Conservation (phyloP, 2,113 vertebrate genomes). For the Misgurnus mizolepis region DNA sequence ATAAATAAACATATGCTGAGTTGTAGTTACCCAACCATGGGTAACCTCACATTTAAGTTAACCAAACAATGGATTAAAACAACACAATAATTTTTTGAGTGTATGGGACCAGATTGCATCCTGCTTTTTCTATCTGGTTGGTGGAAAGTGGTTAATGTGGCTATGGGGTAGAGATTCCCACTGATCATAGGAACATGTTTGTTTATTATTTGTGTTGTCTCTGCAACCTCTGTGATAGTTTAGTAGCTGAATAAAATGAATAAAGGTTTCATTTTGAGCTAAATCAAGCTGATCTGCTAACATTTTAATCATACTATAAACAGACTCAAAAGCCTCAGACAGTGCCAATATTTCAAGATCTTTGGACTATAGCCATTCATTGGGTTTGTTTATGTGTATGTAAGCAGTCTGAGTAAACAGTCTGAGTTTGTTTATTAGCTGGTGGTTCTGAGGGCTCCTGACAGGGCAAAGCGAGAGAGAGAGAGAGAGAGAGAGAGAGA, state of each 20-base stretch:
- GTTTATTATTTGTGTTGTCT: no score
- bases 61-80: no score
- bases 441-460: constrained; percentile 44
- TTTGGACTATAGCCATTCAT: constrained; percentile 12
- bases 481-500: no score
- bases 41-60: no score
- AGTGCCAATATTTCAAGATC: constrained; percentile 8
- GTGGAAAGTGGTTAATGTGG: no score
- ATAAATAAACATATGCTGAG: no score
- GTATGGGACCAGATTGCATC: no score
- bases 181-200: no score
- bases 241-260: background rate
- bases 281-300: constrained; percentile 24
- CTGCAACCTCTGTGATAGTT: background rate
- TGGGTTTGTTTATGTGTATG: constrained; percentile 22
- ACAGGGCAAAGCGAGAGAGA: background rate
- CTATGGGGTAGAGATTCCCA: no score
- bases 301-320: constrained; percentile 7
- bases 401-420: constrained; percentile 34
- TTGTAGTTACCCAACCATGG: no score
- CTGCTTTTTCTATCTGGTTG: no score
- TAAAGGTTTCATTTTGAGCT: background rate
- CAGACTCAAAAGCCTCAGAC: constrained; percentile 7
- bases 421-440: constrained; percentile 49
- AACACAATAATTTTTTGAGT: no score